Evolutionary conservation across 2,797 vertebrate species (phyloP).

Genomic region (Synaphobranchus kaupii): DNA sequence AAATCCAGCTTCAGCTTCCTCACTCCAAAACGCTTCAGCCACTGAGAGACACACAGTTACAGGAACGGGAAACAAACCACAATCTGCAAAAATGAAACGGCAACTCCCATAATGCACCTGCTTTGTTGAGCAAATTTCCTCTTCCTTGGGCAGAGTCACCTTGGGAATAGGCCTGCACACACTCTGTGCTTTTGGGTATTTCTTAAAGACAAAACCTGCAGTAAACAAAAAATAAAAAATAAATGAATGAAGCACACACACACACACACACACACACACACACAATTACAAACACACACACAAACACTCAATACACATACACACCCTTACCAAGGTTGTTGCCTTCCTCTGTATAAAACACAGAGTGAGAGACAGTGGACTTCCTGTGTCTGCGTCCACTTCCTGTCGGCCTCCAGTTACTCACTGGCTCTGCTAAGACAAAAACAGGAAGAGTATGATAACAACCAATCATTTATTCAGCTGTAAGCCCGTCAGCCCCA

Average conservation of each 20-base stretch:
- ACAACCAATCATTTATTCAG: neutral
- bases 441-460: conserved; percentile 8
- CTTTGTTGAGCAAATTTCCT: conserved; percentile 75
- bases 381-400: conserved; percentile 53
- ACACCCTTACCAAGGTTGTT: conserved; percentile 61
- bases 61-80: neutral
- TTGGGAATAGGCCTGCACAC: conserved; percentile 47
- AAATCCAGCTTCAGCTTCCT: conserved; percentile 77
- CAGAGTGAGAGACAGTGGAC: conserved; percentile 48
- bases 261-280: neutral
- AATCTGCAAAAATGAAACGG: neutral
- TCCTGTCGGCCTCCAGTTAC: conserved; percentile 49
- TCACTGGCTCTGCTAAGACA: conserved; percentile 53
- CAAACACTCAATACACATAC: neutral
- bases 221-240: conserved; percentile 23
- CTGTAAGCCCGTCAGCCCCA: neutral
- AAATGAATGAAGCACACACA: neutral
- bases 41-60: conserved; percentile 62
- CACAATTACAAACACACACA: neutral
- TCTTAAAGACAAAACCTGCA: conserved; percentile 69
- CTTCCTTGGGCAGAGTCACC: conserved; percentile 65
- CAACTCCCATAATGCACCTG: conserved; percentile 53
- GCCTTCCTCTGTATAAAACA: conserved; percentile 68
- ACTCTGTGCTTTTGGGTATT: conserved; percentile 53
- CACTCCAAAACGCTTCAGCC: conserved; percentile 74